Base-by-base conservation (phyloP, 1,140 invertebrate genomes). In the Drosophila novamexicana region DNA sequence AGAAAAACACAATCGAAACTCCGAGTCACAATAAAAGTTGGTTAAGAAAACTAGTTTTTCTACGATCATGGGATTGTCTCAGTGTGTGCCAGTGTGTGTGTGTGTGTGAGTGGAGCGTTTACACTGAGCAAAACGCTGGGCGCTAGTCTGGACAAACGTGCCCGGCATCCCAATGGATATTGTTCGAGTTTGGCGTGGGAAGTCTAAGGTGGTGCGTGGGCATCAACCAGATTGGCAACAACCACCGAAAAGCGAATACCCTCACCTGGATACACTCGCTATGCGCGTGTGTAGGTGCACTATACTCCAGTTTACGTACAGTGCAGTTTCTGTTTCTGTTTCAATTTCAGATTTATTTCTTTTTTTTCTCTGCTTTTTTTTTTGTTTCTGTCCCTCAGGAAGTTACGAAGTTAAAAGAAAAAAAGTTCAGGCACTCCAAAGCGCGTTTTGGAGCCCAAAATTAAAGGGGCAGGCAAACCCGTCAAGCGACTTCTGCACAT, bases 401-500 rank as follows among this genome's bases (percentile, higher is more conserved):
- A 74, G 14, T 14, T 14, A 42, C 39, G 34, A 59, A 54, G 58
- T 59, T 62, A 62, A 74, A 64, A 70, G 47, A 16, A 49, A 70
- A 62, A 62, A 70, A 53, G 50, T 52, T 64, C 22, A 72, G 37
- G 47, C 56, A 64, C 59, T 69, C 40, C 16, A 69, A 62, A 18
- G n/a, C 67, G 67, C 50, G 50, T 54, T 37, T 59, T 66, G 57
- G 56, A 66, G 42, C 61, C 70, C 39, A 63, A 70, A 71, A 71
- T 79, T 68, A 58, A 77, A 71, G 74, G 78, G 45, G 58, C 57
- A 64, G 50, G 52, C 8, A 81, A 90, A 90, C 86, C 79, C 80
- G 86, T 86, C 88, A 65, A 76, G 45, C 88, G 79, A 86, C 88
- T 90, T 89, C 86, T 91, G 88, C 82, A 88, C 80, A 83, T 91